Evolutionary conservation across 2,888 invertebrate genomes (phyloP), one percentile per base, ranked within the genome.

Genomic region (Ecliptopera silaceata): DNA sequence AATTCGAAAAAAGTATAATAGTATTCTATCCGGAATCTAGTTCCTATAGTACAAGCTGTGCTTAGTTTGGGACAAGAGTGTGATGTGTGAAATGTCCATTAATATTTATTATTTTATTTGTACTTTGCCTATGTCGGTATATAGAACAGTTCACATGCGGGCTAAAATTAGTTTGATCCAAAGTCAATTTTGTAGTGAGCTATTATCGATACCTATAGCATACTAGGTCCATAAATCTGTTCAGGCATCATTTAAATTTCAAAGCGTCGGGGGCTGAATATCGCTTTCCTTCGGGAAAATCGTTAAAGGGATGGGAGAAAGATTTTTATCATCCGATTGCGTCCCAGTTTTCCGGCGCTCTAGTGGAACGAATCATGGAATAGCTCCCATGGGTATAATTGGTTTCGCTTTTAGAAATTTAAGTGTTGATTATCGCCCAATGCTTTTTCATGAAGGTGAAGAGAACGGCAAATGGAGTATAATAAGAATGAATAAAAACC

Each of bases 401-500:
- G 55, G 56, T 59, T 59, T 60, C 48, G 54, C 47, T 56, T 61
- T 65, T 63, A 42, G 54, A 53, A 59, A 58, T 59, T 54, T 49
- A 54, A 59, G 54, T 61, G 52, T 56, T 45, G 55, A 58, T 55
- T 55, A 54, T 43, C 42, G 58, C 54, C 54, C 56, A 61, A 67
- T 66, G 68, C 71, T 70, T 72, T 22, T 70, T 69, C 72, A 66
- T 50, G 44, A 49, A 48, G 36, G 57, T 47, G 20, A 45, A 56
- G 5, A 31, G 26, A 32, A 29, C 32, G 51, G 36, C 2, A 42
- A 47, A 29, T 31, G 39, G 15, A 10, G 15, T 32, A 12, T 15
- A 36, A 8, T 15, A 36, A 15, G 15, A 36, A 36, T 36, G 13
- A 15, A 36, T 5, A 15, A 8, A 36, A 36, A 15, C 15, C 10